A percentile compares a stretch with the other conserved stretches of the same genome.
These are phyloP conservation scores for Scaptomyza parva DNA, from an alignment of 2,888 invertebrate species.

Conservation along the genomic window DNA sequence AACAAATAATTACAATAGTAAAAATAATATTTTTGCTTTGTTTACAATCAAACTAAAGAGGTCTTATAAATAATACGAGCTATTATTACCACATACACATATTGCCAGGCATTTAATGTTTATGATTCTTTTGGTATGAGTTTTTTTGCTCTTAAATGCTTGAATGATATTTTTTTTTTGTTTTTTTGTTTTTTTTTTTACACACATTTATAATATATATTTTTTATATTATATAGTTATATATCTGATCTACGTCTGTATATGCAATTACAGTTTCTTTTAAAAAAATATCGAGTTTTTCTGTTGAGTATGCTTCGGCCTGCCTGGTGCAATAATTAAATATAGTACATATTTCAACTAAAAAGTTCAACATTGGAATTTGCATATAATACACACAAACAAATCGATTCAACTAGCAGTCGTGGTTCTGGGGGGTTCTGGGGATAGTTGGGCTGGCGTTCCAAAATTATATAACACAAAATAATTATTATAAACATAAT, in stretches of 20 bases:
- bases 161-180: constrained; percentile 37
- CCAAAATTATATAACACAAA: constrained; percentile 10
- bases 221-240: constrained; percentile 31
- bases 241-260: constrained; percentile 41
- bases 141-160: constrained; percentile 58
- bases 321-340: constrained; percentile 25
- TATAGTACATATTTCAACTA: constrained; percentile 58
- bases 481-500: constrained; percentile 3
- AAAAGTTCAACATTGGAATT: constrained; percentile 51
- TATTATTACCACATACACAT: constrained; percentile 36
- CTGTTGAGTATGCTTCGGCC: constrained; percentile 50
- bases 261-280: constrained; percentile 40
- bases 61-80: constrained; percentile 54
- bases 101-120: constrained; percentile 35
- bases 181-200: constrained; percentile 28
- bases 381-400: constrained; percentile 57
- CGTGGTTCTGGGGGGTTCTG: constrained; percentile 8
- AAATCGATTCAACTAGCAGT: constrained; percentile 20
- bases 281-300: constrained; percentile 52
- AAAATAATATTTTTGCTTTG: constrained; percentile 32
- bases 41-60: constrained; percentile 49
- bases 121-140: constrained; percentile 59
- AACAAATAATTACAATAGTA: constrained; percentile 30
- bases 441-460: constrained; percentile 25
- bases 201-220: constrained; percentile 28